Percentiles rank a stretch among this genome's conserved stretches.
These are phyloP conservation scores for Hylyphantes graminicola DNA, from an alignment of 1,140 invertebrate species.

Conservation along the genomic window DNA sequence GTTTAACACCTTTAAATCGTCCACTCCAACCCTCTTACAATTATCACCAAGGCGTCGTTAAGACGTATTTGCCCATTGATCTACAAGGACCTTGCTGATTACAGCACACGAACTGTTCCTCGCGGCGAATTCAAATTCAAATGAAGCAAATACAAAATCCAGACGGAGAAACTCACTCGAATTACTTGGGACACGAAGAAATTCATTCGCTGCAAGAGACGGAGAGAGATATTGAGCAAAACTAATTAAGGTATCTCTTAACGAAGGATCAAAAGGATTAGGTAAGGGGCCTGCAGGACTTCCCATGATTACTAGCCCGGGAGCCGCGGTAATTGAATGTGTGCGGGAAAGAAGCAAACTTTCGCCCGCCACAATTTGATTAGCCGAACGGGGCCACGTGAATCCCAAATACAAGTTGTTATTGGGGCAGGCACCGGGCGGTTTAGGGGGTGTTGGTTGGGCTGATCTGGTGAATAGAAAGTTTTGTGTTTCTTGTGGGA, in stretches of 20 bases:
- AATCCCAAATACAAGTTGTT: neutral
- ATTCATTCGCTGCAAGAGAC: constrained; percentile 16
- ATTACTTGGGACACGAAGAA: neutral
- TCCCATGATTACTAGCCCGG: constrained; percentile 29
- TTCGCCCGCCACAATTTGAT: constrained; percentile 32
- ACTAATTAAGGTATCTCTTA: constrained; percentile 38
- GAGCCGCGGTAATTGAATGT: constrained; percentile 33
- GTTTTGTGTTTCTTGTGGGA: too few relatives aligned
- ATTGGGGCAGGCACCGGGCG: too few relatives aligned
- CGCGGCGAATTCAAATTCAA: constrained; percentile 20
- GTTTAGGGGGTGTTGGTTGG: too few relatives aligned
- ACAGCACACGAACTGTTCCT: neutral
- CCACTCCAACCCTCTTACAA: too few relatives aligned
- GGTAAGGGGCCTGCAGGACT: neutral
- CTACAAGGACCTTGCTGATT: neutral
- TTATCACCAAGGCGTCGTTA: too few relatives aligned
- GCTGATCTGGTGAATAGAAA: too few relatives aligned
- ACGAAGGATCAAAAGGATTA: constrained; percentile 42
- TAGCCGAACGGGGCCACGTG: constrained; percentile 18
- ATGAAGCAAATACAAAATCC: constrained; percentile 28
- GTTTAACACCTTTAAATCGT: too few relatives aligned
- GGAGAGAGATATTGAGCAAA: constrained; percentile 16
- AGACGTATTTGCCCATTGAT: too few relatives aligned
- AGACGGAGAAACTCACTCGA: neutral
- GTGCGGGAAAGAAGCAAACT: constrained; percentile 32